Evolutionary conservation across 2,888 invertebrate genomes (phyloP).

Genomic region (Criorhina ranunculi): DNA sequence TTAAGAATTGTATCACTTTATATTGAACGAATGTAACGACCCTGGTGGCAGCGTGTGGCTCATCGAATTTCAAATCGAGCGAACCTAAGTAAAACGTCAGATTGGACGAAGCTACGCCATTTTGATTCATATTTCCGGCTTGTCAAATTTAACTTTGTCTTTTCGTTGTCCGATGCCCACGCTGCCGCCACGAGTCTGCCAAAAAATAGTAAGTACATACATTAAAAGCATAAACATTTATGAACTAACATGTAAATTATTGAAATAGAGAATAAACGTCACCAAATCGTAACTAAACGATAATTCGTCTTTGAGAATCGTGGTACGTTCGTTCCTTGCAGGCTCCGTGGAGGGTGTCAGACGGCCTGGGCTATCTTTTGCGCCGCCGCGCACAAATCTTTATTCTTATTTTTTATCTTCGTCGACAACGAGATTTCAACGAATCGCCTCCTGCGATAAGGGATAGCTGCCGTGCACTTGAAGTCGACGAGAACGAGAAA

Average conservation of each 20-base stretch:
- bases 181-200: too few relatives aligned
- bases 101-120: too few relatives aligned
- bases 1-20: neutral
- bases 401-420: constrained; percentile 14
- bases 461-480: constrained; percentile 26
- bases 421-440: constrained; percentile 17
- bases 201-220: too few relatives aligned
- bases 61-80: neutral
- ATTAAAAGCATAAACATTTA: too few relatives aligned
- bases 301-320: too few relatives aligned
- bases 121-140: too few relatives aligned
- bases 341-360: neutral
- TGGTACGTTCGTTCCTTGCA: neutral
- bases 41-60: neutral
- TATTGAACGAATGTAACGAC: neutral
- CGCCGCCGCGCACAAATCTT: neutral
- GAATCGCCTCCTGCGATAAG: constrained; percentile 4
- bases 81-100: too few relatives aligned
- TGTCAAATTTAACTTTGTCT: too few relatives aligned
- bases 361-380: neutral
- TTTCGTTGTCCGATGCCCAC: too few relatives aligned
- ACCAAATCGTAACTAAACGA: too few relatives aligned
- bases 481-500: constrained; percentile 15
- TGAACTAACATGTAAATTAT: too few relatives aligned
- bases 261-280: neutral